These are phyloP conservation scores for Hoplias malabaricus DNA, from an alignment of 2,113 vertebrate genomes.

Conservation along the genomic window DNA sequence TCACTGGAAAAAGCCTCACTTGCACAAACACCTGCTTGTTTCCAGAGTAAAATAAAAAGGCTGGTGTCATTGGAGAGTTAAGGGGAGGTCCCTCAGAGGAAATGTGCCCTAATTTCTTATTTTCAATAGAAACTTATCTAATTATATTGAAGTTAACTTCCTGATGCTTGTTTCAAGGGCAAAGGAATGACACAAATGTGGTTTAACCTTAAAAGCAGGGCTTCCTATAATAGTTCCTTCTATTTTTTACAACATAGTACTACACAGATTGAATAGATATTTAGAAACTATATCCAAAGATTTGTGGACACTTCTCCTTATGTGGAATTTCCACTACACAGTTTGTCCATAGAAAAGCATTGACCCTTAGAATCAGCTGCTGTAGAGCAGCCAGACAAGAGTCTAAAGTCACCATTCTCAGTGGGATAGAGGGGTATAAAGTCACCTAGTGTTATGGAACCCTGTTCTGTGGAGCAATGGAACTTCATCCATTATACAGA, in stretches of 20 bases:
- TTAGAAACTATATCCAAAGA: too few species aligned
- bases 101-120: constrained; percentile 79
- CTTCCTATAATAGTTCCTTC: constrained; percentile 44
- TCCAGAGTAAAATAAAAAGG: constrained; percentile 68
- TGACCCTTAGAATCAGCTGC: too few species aligned
- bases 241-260: constrained; percentile 43
- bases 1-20: constrained; percentile 28
- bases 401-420: too few species aligned
- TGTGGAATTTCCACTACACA: too few species aligned
- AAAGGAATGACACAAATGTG: constrained; percentile 65
- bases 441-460: too few species aligned
- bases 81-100: constrained; percentile 75
- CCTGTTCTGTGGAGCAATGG: too few species aligned
- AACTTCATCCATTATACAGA: too few species aligned
- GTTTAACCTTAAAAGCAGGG: constrained; percentile 62
- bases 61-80: constrained; percentile 70
- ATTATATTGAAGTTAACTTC: constrained; percentile 83
- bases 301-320: too few species aligned
- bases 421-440: too few species aligned
- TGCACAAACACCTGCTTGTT: constrained; percentile 76
- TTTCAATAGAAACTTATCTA: constrained; percentile 81
- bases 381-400: too few species aligned
- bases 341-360: too few species aligned
- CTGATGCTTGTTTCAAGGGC: constrained; percentile 77
- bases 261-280: constrained; percentile 9